Evolutionary conservation across 2,888 invertebrate species (phyloP), one percentile per base, ranked within the genome.

Genomic region (Copidosoma aretas): DNA sequence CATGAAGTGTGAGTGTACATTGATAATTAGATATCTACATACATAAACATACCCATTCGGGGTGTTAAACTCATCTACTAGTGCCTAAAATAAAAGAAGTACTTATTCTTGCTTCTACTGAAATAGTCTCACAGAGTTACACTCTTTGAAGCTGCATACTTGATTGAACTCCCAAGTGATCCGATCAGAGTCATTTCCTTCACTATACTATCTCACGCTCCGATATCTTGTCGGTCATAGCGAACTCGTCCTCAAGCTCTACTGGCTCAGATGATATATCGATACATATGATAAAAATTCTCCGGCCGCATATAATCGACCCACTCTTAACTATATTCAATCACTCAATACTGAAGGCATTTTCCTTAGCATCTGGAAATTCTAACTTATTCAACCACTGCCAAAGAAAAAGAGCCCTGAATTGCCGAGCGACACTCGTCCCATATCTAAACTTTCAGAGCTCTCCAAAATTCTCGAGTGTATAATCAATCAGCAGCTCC

Each of bases 371-470:
- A 5, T 19, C n/a, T 58, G 58, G 58, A 58, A 58, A n/a, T 17
- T 1, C 5, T 32, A 32, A 12, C 24, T 24, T 5, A n/a, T 58
- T 19, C 12, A 22, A 41, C 58, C 58, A 5, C 58, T 58, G n/a
- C n/a, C 58, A 15, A 58, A 58, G n/a, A 19, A 12, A 1, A 41
- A n/a, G n/a, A 5, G 10, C 15, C 3, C 41, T 10, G 8, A 5
- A n/a, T 21, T 19, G 8, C 41, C 58, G n/a, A n/a, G 5, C 1
- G 39, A 58, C 10, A 41, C 39, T 22, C 58, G 41, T 5, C 58
- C 58, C 5, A 58, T 58, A 14, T 17, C 58, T 10, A 19, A 41
- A 39, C 41, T 58, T 14, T 58, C n/a, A 14, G 58, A 58, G 41
- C 58, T 41, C 5, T 58, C 58, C 1, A 2, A 58, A n/a, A 8